These are phyloP conservation scores for Aspiorhynchus laticeps DNA, from an alignment of 2,113 vertebrate genomes.

Conservation along the genomic window DNA sequence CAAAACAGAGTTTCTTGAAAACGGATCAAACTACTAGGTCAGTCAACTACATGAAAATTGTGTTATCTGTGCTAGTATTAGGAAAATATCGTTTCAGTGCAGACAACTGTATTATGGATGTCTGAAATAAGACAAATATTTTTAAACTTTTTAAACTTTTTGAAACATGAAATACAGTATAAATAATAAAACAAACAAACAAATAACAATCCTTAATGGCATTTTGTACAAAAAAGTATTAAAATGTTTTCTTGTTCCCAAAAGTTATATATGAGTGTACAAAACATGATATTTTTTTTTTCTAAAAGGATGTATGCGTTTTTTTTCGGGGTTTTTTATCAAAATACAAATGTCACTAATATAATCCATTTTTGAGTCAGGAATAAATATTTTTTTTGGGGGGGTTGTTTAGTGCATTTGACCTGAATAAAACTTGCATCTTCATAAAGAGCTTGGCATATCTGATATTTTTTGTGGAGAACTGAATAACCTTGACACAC, in stretches of 20 bases:
- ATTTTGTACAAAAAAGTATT: neutral
- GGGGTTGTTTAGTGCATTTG: neutral
- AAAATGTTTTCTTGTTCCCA: neutral
- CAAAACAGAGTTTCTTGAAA: conserved; percentile 14
- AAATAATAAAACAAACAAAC: too few relatives aligned
- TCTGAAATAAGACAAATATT: neutral
- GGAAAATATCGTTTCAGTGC: neutral
- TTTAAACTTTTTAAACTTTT: too few relatives aligned
- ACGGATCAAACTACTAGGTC: neutral
- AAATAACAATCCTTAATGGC: neutral
- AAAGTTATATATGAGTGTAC: neutral
- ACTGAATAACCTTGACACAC: neutral
- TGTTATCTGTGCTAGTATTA: neutral
- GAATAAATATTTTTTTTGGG: neutral
- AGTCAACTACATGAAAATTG: neutral
- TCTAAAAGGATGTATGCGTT: too few relatives aligned
- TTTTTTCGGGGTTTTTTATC: too few relatives aligned
- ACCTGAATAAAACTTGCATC: neutral
- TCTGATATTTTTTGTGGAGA: neutral
- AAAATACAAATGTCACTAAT: neutral
- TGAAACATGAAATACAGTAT: neutral
- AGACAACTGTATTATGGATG: neutral
- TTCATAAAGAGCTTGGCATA: neutral
- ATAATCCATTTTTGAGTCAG: neutral
- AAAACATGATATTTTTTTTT: neutral